phyloP scores from a whole-genome alignment of 1,140 invertebrate genomes.

The Sycobia sp. region DNA sequence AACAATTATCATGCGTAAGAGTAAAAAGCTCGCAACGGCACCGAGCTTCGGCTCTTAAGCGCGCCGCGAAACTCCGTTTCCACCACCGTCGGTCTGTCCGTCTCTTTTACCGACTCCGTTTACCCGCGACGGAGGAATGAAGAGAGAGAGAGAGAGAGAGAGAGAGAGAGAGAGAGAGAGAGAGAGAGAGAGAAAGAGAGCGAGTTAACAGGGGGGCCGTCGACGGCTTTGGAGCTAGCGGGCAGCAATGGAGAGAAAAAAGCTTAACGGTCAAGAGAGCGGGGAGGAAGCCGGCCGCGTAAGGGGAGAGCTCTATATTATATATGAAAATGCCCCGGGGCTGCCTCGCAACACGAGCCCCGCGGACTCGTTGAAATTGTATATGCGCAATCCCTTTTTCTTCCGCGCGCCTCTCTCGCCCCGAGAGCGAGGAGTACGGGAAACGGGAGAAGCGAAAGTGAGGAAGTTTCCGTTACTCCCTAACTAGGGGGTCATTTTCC shows the following conservation, averaged over 20 bases:
- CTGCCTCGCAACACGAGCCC: not conserved
- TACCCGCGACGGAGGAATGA: no score
- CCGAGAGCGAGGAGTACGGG: not conserved
- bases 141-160: not conserved
- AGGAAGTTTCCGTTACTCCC: conserved; percentile 26
- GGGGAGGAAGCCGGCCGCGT: not conserved
- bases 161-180: not conserved
- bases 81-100: no score
- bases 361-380: not conserved
- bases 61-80: no score
- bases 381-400: not conserved
- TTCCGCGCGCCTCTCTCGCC: not conserved
- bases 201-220: no score
- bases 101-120: not conserved
- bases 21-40: not conserved
- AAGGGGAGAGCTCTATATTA: conserved; percentile 5
- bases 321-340: conserved; percentile 14
- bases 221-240: no score
- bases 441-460: not conserved
- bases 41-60: not conserved
- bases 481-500: conserved; percentile 24
- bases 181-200: no score
- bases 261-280: not conserved
- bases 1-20: conserved; percentile 6
- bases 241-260: not conserved